Evolutionary conservation across 2,113 vertebrate species (phyloP).

Genomic region (Colius striatus): DNA sequence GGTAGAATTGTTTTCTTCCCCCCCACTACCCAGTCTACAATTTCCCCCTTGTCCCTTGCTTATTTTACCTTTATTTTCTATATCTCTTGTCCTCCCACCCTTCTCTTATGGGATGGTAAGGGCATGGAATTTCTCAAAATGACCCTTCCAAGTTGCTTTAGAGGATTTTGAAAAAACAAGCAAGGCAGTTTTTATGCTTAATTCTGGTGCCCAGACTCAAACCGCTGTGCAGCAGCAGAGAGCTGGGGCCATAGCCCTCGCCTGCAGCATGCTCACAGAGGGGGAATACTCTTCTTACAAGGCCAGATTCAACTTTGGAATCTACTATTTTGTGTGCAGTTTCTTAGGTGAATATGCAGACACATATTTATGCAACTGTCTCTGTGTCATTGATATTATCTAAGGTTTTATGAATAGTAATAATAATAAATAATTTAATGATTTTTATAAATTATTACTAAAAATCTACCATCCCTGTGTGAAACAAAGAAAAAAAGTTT

Average conservation of each 20-base stretch:
- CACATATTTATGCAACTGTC: neutral
- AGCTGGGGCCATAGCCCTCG: neutral
- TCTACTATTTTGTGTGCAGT: neutral
- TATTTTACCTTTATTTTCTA: neutral
- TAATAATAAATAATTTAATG: neutral
- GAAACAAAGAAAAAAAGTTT: neutral
- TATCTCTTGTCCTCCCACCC: neutral
- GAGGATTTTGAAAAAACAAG: neutral
- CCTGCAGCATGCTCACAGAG: rapidly evolving
- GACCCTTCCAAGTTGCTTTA: neutral
- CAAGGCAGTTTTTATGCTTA: neutral
- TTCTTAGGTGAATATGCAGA: neutral
- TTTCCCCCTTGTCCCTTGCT: neutral
- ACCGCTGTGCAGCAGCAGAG: neutral
- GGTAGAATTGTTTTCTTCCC: neutral
- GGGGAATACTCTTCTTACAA: rapidly evolving
- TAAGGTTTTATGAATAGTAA: neutral
- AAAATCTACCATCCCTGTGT: rapidly evolving
- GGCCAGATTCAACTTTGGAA: neutral
- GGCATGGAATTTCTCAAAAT: neutral
- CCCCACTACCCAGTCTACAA: rapidly evolving
- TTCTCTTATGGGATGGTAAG: neutral
- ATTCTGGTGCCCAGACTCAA: neutral
- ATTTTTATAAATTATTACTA: neutral
- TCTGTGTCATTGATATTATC: no score